Base-by-base conservation (phyloP, 23 tunicate genomes). In the Pegea sp. region DNA sequence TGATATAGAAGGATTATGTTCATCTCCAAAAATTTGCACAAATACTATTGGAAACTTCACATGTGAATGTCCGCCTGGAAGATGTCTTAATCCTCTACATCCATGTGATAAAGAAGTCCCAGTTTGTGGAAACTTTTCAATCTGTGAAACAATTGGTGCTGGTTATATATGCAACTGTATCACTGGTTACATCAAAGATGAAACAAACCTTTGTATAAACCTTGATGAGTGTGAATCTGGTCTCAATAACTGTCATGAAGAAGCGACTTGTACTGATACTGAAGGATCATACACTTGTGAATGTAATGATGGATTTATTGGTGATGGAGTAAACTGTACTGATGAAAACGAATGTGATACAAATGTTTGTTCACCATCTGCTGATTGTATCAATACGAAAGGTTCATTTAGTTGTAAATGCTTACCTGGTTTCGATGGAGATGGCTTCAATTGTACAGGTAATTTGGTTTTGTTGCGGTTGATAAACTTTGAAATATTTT, bases 401-500 rank as follows among this genome's bases (percentile, higher is more conserved):
- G 73, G 73, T 2, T 43, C 49, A 18, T 67, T 31, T 30, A 22
- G 5, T 31, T 67, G 73, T 30, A 29, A 23, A n/a, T 67, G 73
- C 30, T 30, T 3, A 31, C 38, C 64, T 22, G 73, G 73, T 30
- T 67, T 33, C 52, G 28, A 38, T 11, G 46, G 46, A 38, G 46
- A 38, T 16, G 46, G 46, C 13, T 38, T 8, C 46, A 38, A 38
- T 16, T 38, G 46, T 38, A 8, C 16, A 11, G 46, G 46, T 38
- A 8, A 8, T 11, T 38, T 38, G 11, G 11, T 38, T 38, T 38
- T 8, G 11, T 38, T 11, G 16, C 11, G 16, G 11, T 38, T 38
- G 11, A 16, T 38, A 8, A 8, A 8, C 16, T 38, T 38, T 38
- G 46, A 38, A 38, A 8, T 38, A 8, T 8, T 8, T 8, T 16